Conservation (phyloP, 2,888 invertebrate genomes). For the Myathropa florea region DNA sequence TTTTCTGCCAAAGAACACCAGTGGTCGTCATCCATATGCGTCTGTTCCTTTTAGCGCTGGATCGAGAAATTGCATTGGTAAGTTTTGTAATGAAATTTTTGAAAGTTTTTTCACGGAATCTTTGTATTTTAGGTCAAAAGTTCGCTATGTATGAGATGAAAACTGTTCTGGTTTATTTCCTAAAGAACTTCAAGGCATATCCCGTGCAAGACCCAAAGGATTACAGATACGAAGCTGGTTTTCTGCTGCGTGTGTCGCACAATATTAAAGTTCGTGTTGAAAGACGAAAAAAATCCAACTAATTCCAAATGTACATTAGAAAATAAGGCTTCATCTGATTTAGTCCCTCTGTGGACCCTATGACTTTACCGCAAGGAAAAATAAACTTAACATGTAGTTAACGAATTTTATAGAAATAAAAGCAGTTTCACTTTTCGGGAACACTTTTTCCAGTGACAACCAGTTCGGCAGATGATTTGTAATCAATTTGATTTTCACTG, state of each 20-base stretch:
- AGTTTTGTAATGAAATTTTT: neutral
- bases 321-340: too few relatives aligned
- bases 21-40: conserved; percentile 75
- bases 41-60: conserved; percentile 79
- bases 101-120: neutral
- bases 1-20: conserved; percentile 81
- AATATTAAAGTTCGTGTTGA: conserved; percentile 21
- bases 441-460: too few relatives aligned
- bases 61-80: conserved; percentile 78
- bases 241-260: conserved; percentile 59
- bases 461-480: too few relatives aligned
- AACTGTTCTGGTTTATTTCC: conserved; percentile 73
- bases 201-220: conserved; percentile 66
- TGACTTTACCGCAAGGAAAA: too few relatives aligned
- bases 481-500: too few relatives aligned
- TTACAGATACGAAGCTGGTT: conserved; percentile 66
- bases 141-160: conserved; percentile 76
- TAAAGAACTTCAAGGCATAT: conserved; percentile 73
- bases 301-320: too few relatives aligned
- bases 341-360: too few relatives aligned
- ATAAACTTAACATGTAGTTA: too few relatives aligned
- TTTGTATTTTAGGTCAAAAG: conserved; percentile 73
- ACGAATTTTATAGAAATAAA: too few relatives aligned
- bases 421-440: too few relatives aligned
- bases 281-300: conserved; percentile 3